Base-by-base conservation (phyloP, 2,797 vertebrate genomes). In the Cheracebus regulus region DNA sequence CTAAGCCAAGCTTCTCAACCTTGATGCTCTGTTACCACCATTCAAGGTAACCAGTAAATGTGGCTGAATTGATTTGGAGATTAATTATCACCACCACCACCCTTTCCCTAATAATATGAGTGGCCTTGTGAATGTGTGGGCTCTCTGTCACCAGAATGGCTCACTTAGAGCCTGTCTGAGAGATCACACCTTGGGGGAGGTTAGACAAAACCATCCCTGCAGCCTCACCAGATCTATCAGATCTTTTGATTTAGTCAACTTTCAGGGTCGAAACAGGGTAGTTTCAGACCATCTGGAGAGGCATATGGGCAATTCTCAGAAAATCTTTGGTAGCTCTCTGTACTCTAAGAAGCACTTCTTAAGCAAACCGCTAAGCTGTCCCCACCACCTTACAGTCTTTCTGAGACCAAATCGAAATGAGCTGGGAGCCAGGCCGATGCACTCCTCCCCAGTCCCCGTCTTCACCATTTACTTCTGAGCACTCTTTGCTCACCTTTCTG, bases 391-490 rank as follows among this genome's bases (percentile, higher is more conserved):
- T 61, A 61, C 0, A 1, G 20, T 61, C 33, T 48, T 58, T 33
- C 48, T 48, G 41, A 94, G 85, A 76, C 58, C 85, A 90, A 70
- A 26, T 2, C 33, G 80, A 17, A 39, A 89, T 50, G 26, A 82
- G 11, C 58, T 57, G 73, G 58, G 52, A 80, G 22, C 50, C 81
- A 46, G 4, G 15, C 46, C 22, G 50, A 6, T 20, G 1, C 1
- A 4, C 8, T 10, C 6, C 13, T 22, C 46, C 36, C 24, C 26
- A 13, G 28, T 0, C 7, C 2, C 22, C 0, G 6, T 22, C 55
- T 6, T 61, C 13, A 22, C 67, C 46, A 17, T 3, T 70, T 79
- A 39, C 41, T 24, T 24, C 67, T 41, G 58, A 78, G 92, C 36
- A 33, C 44, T 67, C 48, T 11, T 0, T 11, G 44, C 78, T 33